phyloP scores from a whole-genome alignment of 2,888 invertebrate species.

The Pocota personata region DNA sequence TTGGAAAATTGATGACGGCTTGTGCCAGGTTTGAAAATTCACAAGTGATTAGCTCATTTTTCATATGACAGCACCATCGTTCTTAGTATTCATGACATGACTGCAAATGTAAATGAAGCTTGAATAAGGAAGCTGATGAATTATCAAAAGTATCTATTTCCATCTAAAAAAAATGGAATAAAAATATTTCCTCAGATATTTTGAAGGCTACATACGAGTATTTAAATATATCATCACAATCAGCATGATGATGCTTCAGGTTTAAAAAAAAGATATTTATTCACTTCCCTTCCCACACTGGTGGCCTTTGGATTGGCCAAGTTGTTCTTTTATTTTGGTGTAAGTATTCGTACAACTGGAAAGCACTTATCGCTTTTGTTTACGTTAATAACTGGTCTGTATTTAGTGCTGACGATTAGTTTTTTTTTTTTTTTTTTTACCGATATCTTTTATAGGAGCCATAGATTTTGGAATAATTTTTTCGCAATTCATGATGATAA shows the following conservation, averaged over 20 bases:
- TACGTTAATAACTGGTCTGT: background rate
- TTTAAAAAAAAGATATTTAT: conserved; percentile 1
- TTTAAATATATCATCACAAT: background rate
- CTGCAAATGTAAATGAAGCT: background rate
- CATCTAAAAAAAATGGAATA: background rate
- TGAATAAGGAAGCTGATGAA: background rate
- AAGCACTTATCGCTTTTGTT: background rate
- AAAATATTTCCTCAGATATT: background rate
- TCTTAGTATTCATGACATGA: conserved; percentile 2
- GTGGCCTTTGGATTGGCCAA: background rate
- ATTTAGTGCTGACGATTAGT: background rate
- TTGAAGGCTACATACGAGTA: background rate
- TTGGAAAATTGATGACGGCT: conserved; percentile 10
- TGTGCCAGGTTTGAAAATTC: background rate
- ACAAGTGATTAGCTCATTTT: conserved; percentile 19
- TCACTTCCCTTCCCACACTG: background rate
- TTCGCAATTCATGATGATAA: background rate
- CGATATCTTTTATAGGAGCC: background rate
- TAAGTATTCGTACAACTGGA: background rate
- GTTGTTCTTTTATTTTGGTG: background rate
- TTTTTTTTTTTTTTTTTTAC: background rate
- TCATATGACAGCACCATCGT: background rate
- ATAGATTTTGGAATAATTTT: background rate
- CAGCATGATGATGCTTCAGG: background rate
- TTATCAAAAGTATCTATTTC: background rate